These are phyloP conservation scores for Grus americana DNA, from an alignment of 2,113 vertebrate species.

Conservation along the genomic window DNA sequence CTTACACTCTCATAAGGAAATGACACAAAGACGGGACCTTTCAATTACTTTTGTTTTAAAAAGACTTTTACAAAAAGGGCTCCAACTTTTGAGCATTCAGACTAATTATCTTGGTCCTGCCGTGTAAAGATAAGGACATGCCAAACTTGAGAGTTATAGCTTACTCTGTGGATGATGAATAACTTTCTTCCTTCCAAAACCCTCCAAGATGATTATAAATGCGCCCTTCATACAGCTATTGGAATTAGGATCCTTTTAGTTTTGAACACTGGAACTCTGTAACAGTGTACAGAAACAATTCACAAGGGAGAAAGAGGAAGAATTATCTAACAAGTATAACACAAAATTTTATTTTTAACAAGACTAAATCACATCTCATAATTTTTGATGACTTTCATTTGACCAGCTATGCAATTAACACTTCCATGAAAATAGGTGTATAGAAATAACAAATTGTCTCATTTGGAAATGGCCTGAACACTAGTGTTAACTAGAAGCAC, in stretches of 20 bases:
- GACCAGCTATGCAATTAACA: not conserved
- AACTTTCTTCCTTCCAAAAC: not conserved
- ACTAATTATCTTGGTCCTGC: not conserved
- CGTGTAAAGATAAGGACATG: not conserved
- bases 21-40: not conserved
- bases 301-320: not conserved
- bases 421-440: not conserved
- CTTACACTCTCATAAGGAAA: not conserved
- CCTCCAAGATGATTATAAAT: not conserved
- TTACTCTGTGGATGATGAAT: not conserved
- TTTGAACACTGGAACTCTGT: not conserved
- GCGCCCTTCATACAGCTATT: not conserved
- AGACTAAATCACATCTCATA: not conserved
- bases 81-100: not conserved
- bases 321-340: not conserved
- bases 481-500: not conserved
- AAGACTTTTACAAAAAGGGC: not conserved
- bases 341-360: not conserved
- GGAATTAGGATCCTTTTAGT: not conserved
- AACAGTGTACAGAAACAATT: not conserved
- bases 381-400: not conserved
- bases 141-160: rapidly evolving
- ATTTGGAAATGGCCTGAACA: not conserved
- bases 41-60: not conserved
- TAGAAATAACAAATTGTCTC: not conserved